Percentiles rank a stretch among this genome's conserved stretches.
Evolutionary conservation across 2,797 vertebrate genomes (phyloP).

Genomic region (Neoniphon sammara): DNA sequence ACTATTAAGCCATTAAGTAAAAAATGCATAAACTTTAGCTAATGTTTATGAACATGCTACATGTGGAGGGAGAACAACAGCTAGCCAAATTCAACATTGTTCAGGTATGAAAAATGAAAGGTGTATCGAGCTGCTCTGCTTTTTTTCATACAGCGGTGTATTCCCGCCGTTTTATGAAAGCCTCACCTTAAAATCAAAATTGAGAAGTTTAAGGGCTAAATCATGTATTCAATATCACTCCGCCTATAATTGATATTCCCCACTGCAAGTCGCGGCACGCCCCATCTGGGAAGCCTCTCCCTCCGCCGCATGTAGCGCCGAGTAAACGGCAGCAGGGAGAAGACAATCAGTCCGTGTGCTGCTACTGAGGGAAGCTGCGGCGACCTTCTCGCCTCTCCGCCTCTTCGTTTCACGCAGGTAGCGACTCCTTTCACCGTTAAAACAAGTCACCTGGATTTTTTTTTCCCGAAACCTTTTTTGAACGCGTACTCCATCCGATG

Average conservation of each 20-base stretch:
- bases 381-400: constrained; percentile 22
- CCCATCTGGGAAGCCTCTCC: constrained; percentile 65
- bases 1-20: too few relatives aligned
- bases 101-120: too few relatives aligned
- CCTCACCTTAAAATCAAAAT: background rate
- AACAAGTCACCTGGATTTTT: constrained; percentile 71
- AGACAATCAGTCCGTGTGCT: constrained; percentile 54
- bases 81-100: too few relatives aligned
- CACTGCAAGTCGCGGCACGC: constrained; percentile 60
- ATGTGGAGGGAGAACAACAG: too few relatives aligned
- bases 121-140: too few relatives aligned
- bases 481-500: constrained; percentile 77
- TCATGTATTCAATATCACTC: constrained; percentile 80
- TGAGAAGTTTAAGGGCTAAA: constrained; percentile 75
- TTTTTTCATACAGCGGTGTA: too few relatives aligned
- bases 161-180: too few relatives aligned
- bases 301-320: constrained; percentile 86
- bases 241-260: constrained; percentile 75
- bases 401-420: constrained; percentile 20
- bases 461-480: background rate
- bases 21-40: too few relatives aligned
- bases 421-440: constrained; percentile 45
- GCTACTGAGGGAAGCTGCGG: constrained; percentile 60
- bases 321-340: constrained; percentile 55
- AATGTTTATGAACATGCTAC: too few relatives aligned